phyloP scores from a whole-genome alignment of 30 jellyfish, hydroid and myxozoan species.

The Chrysaora quinquecirrha region DNA sequence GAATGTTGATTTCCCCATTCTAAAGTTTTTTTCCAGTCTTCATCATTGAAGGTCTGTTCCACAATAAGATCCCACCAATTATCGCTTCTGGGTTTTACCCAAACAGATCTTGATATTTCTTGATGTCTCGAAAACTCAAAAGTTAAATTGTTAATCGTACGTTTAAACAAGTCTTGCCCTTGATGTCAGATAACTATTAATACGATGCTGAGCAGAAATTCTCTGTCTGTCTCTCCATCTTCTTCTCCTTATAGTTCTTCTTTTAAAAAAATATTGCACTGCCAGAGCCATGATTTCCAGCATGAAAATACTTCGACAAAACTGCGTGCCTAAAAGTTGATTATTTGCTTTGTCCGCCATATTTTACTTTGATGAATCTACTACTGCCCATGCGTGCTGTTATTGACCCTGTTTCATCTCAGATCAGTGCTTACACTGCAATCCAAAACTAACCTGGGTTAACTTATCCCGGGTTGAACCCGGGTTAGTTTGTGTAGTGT shows the following conservation, averaged over 20 bases:
- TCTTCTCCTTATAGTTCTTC: not conserved
- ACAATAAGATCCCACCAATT: conserved; percentile 45
- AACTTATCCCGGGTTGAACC: no score
- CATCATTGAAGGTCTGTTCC: not conserved
- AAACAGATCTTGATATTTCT: not conserved
- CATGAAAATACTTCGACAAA: not conserved
- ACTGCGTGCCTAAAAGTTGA: conserved; percentile 8
- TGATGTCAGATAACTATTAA: not conserved
- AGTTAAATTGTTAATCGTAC: not conserved
- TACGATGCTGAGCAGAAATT: not conserved
- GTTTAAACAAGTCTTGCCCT: conserved; percentile 5
- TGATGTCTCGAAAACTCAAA: not conserved
- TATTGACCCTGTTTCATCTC: not conserved
- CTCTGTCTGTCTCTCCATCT: not conserved
- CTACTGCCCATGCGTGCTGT: not conserved
- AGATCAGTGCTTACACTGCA: not conserved
- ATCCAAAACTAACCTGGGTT: no score
- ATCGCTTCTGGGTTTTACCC: not conserved
- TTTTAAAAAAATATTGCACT: not conserved
- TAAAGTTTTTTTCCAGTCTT: conserved; percentile 15
- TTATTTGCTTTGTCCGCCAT: not conserved
- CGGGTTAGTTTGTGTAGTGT: no score
- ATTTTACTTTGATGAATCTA: no score
- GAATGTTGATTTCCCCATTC: conserved; percentile 14
- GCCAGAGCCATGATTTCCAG: not conserved